Evolutionary conservation across 2,888 invertebrate genomes (phyloP).

Genomic region (Peribatodes rhomboidaria): DNA sequence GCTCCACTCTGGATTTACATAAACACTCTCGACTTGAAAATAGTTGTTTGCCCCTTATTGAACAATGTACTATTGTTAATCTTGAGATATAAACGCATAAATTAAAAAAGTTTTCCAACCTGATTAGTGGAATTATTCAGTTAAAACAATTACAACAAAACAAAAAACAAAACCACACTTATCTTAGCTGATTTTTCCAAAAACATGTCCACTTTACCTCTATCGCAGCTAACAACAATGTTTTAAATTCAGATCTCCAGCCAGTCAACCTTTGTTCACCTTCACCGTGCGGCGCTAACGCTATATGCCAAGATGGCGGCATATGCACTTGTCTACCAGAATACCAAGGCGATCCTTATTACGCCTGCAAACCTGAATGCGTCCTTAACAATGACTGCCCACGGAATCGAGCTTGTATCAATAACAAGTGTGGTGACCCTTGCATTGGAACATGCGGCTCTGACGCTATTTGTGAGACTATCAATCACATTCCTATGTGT

Average conservation of each 20-base stretch:
- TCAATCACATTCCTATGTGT: constrained; percentile 90
- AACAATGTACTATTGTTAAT: too few species aligned
- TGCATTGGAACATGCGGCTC: constrained; percentile 90
- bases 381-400: constrained; percentile 91
- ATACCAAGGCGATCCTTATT: constrained; percentile 91
- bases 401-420: constrained; percentile 89
- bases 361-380: constrained; percentile 93
- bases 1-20: too few species aligned
- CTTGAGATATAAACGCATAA: too few species aligned
- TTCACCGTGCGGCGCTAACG: constrained; percentile 90
- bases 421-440: constrained; percentile 91
- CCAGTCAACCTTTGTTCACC: constrained; percentile 88
- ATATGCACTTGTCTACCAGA: constrained; percentile 90
- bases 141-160: too few species aligned
- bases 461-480: constrained; percentile 86
- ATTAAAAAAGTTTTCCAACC: too few species aligned
- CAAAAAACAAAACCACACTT: too few species aligned
- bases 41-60: too few species aligned
- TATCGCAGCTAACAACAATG: constrained; percentile 6
- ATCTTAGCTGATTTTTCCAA: too few species aligned
- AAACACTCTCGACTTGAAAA: too few species aligned
- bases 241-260: constrained; percentile 65
- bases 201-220: neutral
- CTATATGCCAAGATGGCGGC: constrained; percentile 87
- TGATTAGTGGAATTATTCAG: too few species aligned